Base-by-base conservation (phyloP, 1,140 invertebrate genomes). In the Aphaenogaster floridana region DNA sequence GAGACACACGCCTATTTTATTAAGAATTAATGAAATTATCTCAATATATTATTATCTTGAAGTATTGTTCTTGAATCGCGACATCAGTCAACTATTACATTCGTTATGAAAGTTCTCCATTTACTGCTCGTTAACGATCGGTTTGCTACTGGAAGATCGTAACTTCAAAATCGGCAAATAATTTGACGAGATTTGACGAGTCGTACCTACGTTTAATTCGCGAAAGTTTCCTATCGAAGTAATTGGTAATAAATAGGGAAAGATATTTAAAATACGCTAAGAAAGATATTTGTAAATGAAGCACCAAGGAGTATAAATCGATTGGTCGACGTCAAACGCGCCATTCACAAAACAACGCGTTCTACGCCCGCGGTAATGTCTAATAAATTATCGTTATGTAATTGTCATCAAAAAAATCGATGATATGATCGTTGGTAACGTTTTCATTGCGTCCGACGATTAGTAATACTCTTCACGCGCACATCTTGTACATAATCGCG, bases 401-500 rank as follows among this genome's bases (percentile, higher is more conserved):
- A 74, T 39, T 84, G 80, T 68, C 74, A 79, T 86, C 74, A 79
- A 36, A 81, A 69, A 69, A 86, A 86, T 86, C 52, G 77, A 86
- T 79, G 78, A 86, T 81, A 61, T 17, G 36, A 69, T 86, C 36
- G 66, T 80, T 90, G 86, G 89, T 90, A 90, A 90, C 89, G 76
- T 88, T 90, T 77, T 64, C 72, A 74, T 83, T 68, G 34, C 66
- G 21, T 61, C 68, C 54, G 59, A 76, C 21, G n/a, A 89, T 64
- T 76, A 36, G 45, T n/a, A 61, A 69, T 80, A 68, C 15, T 69
- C 48, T 54, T 59, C 28, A 34, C 11, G 15, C 66, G 5, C 48
- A 48, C 34, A 5, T 69, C 6, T 11, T 21, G 13, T 11, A 57
- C 21, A 45, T 50, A 61, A 39, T 84, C 63, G n/a, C 36, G 15